phyloP scores from a whole-genome alignment of 2,888 invertebrate genomes.

The Danaus chrysippus region DNA sequence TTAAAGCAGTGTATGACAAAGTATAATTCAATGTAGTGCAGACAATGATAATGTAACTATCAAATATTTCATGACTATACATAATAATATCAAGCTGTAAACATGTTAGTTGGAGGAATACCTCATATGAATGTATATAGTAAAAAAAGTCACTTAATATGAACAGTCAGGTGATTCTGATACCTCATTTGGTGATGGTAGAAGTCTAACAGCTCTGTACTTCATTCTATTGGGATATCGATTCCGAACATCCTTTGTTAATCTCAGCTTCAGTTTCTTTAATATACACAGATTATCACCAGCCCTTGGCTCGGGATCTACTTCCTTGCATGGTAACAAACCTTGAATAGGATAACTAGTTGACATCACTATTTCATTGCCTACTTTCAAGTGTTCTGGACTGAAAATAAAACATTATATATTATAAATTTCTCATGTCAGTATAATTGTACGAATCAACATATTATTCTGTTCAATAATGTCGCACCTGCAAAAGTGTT shows the following conservation, averaged over 20 bases:
- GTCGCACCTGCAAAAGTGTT: conserved; percentile 69
- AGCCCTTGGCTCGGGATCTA: conserved; percentile 20
- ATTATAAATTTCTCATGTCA: background rate
- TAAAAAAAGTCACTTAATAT: no score
- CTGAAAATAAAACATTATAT: conserved; percentile 41
- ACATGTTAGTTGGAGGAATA: background rate
- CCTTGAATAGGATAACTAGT: conserved; percentile 41
- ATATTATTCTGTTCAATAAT: conserved; percentile 3
- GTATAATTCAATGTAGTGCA: no score
- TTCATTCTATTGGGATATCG: conserved; percentile 49
- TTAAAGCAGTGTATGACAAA: no score
- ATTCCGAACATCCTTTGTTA: conserved; percentile 40
- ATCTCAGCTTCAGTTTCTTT: conserved; percentile 44
- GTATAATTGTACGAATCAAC: background rate
- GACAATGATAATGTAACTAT: no score
- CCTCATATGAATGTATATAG: no score
- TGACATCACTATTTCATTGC: conserved; percentile 48
- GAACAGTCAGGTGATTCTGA: no score
- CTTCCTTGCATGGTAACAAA: conserved; percentile 31
- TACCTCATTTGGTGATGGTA: conserved; percentile 30
- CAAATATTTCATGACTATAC: no score
- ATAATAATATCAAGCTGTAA: background rate
- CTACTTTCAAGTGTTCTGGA: conserved; percentile 50
- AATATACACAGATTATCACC: conserved; percentile 42
- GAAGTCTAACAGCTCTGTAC: conserved; percentile 50